These are phyloP conservation scores for Eristalinus sepulchralis DNA, from an alignment of 2,888 invertebrate genomes.

Conservation along the genomic window DNA sequence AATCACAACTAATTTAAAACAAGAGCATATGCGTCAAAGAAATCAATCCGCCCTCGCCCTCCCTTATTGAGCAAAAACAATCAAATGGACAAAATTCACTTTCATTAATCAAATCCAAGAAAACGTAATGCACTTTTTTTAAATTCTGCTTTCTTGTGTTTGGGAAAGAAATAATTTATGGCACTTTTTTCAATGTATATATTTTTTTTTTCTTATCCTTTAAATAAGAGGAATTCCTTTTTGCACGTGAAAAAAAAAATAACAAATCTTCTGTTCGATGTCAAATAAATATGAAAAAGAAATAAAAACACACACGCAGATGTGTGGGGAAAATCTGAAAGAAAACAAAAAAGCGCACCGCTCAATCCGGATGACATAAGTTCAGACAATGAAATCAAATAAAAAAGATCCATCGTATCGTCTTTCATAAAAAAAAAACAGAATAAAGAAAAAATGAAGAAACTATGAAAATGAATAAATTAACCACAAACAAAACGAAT, in stretches of 20 bases:
- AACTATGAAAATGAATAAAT: constrained; percentile 3
- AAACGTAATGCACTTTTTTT: constrained; percentile 28
- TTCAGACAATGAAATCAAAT: constrained; percentile 14
- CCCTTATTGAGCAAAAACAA: background rate
- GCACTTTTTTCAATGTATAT: constrained; percentile 46
- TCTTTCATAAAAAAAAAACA: constrained; percentile 8
- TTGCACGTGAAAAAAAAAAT: background rate
- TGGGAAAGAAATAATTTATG: constrained; percentile 45
- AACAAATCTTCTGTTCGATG: constrained; percentile 49
- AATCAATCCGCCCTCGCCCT: background rate
- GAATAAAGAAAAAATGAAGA: background rate
- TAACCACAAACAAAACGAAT: constrained; percentile 7
- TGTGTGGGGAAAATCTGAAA: background rate
- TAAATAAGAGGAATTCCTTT: background rate
- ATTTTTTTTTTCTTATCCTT: constrained; percentile 9
- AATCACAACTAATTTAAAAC: constrained; percentile 5
- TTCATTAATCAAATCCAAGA: background rate
- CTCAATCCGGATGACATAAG: background rate
- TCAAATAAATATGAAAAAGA: constrained; percentile 34
- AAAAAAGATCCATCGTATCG: constrained; percentile 13
- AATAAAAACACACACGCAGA: background rate
- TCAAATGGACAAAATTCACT: constrained; percentile 10
- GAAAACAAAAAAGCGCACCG: background rate
- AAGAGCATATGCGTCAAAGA: background rate
- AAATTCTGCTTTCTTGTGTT: background rate